Percentiles rank a stretch among this genome's conserved stretches.
These are phyloP conservation scores for Coracias cyanogaster DNA, from an alignment of 2,797 vertebrate genomes.

Conservation along the genomic window DNA sequence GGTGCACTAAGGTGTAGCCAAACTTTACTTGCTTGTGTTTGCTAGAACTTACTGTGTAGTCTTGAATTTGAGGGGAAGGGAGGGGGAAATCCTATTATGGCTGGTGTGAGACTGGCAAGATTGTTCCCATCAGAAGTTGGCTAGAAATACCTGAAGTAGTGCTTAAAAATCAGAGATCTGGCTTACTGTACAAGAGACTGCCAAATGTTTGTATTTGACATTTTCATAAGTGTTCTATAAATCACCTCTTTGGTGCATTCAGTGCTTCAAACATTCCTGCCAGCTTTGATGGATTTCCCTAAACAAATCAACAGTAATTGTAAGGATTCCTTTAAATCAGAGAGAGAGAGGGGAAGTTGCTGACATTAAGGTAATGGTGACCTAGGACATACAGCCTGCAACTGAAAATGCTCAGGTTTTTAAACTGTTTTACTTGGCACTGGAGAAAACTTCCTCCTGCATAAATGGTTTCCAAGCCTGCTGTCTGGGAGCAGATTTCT, in stretches of 20 bases:
- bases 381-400: not conserved
- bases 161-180: conserved; percentile 38
- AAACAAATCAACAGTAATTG: conserved; percentile 20
- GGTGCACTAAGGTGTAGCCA: not conserved
- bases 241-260: conserved; percentile 44
- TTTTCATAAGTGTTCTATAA: conserved; percentile 59
- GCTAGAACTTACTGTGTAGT: not conserved
- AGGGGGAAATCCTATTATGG: not conserved
- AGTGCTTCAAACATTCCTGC: conserved; percentile 16
- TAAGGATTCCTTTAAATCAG: not conserved
- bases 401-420: not conserved
- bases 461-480: not conserved
- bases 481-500: not conserved
- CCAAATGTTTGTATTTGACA: conserved; percentile 61
- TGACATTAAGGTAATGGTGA: not conserved
- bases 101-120: not conserved
- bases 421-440: not conserved
- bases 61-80: not conserved
- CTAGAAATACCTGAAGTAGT: conserved; percentile 20
- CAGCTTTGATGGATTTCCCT: conserved; percentile 30
- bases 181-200: conserved; percentile 31
- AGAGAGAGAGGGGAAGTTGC: not conserved
- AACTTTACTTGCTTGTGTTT: not conserved
- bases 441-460: not conserved
- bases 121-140: not conserved